Evolutionary conservation across 2,888 invertebrate species (phyloP).

Genomic region (Mesorhabditis sp.): DNA sequence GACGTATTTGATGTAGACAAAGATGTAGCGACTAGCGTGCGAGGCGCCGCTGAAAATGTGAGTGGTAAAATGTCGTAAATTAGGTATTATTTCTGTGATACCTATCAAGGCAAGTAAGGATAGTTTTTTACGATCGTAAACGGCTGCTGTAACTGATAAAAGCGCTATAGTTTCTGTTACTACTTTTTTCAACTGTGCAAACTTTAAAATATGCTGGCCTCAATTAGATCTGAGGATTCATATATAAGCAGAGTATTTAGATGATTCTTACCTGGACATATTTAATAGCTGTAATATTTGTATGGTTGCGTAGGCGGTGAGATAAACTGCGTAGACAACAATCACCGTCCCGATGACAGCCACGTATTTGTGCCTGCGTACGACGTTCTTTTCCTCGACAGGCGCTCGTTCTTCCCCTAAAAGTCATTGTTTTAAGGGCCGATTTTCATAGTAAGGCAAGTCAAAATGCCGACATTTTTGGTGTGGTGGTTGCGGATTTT

Average conservation of each 20-base stretch:
- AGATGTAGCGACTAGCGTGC: background rate
- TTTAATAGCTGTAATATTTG: constrained; percentile 36
- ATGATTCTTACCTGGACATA: constrained; percentile 15
- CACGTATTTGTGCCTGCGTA: constrained; percentile 41
- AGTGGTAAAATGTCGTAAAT: no score
- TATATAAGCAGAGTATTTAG: background rate
- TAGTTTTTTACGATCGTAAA: no score
- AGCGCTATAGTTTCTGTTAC: no score
- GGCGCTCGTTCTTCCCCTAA: background rate
- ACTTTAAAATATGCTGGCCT: no score
- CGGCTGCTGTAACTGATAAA: no score
- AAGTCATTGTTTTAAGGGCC: background rate
- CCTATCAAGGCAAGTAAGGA: no score
- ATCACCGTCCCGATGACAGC: constrained; percentile 49
- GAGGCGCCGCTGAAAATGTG: constrained; percentile 9
- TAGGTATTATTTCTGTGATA: no score
- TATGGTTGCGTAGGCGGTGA: constrained; percentile 37
- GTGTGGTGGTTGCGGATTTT: background rate
- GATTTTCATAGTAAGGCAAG: no score
- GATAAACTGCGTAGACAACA: constrained; percentile 36
- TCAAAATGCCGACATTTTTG: background rate
- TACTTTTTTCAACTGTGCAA: no score
- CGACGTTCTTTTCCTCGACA: constrained; percentile 9
- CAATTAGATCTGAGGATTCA: no score
- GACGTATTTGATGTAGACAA: constrained; percentile 26